Conservation (phyloP, 1,140 invertebrate species). For the Temnothorax nylanderi region DNA sequence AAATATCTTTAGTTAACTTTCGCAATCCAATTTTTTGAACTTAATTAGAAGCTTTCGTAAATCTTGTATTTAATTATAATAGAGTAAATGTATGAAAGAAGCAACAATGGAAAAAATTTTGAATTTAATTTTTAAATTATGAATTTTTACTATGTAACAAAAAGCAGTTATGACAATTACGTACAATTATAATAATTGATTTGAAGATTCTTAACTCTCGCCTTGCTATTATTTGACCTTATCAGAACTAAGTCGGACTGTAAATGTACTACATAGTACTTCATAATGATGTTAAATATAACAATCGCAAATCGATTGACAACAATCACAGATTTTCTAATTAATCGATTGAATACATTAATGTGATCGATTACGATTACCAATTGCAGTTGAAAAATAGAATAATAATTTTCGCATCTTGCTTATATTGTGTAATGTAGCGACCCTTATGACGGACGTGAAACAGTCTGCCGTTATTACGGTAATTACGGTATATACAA, state of each 20-base stretch:
- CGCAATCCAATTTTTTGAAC: not conserved
- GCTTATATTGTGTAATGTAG: constrained; percentile 1
- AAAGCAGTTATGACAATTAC: not conserved
- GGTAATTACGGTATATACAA: constrained; percentile 57
- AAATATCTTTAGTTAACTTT: not conserved
- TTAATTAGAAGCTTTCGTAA: not conserved
- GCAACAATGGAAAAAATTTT: not conserved
- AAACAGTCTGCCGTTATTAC: constrained; percentile 62
- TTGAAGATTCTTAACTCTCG: not conserved
- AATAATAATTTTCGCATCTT: not conserved
- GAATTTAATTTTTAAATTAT: not conserved
- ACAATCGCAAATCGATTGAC: not conserved
- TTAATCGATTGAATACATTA: not conserved
- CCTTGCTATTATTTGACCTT: not conserved
- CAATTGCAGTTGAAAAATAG: not conserved
- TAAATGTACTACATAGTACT: not conserved
- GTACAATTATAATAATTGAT: not conserved
- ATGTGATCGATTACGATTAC: not conserved
- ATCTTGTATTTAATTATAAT: constrained; percentile 18
- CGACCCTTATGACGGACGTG: constrained; percentile 17
- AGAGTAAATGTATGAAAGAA: not conserved
- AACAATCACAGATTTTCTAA: not conserved
- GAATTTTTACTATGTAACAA: not conserved
- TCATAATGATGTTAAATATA: not conserved
- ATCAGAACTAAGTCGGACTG: not conserved